These are phyloP conservation scores for Cuculus canorus DNA, from an alignment of 2,797 vertebrate genomes.

Conservation along the genomic window DNA sequence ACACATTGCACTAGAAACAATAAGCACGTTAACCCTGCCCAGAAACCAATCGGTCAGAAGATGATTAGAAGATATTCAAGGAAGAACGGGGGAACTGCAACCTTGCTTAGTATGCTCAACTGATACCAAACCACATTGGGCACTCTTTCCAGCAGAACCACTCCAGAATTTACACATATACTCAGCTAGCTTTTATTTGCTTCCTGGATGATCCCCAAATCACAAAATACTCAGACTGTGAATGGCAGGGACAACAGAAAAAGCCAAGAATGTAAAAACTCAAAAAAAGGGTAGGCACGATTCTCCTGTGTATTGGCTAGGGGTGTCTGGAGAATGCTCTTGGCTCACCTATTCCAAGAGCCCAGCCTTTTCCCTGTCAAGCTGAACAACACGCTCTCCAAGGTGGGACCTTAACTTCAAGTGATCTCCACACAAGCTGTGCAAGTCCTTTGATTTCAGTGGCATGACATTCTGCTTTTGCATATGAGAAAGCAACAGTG, in stretches of 20 bases:
- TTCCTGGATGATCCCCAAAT: background rate
- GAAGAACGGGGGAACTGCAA: background rate
- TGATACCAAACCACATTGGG: background rate
- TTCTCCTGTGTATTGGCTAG: background rate
- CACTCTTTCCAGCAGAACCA: background rate
- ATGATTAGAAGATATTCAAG: background rate
- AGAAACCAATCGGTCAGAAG: background rate
- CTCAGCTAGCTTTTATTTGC: background rate
- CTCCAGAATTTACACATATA: background rate
- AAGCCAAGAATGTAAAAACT: background rate
- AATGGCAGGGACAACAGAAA: background rate
- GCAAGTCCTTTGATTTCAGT: conserved; percentile 83
- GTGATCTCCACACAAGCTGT: conserved; percentile 87
- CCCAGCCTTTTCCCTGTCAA: conserved; percentile 86
- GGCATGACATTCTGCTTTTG: conserved; percentile 84
- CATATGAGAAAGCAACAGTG: conserved; percentile 68
- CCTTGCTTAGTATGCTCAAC: background rate
- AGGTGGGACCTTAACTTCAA: conserved; percentile 84
- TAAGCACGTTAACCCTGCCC: background rate
- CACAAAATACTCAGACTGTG: background rate
- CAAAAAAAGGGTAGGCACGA: rapidly evolving
- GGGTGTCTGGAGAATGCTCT: background rate
- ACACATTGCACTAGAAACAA: background rate
- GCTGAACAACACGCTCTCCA: conserved; percentile 83
- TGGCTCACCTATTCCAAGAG: conserved; percentile 81